Evolutionary conservation across 2,888 invertebrate genomes (phyloP).

Genomic region (Lepidochrysops patricia): DNA sequence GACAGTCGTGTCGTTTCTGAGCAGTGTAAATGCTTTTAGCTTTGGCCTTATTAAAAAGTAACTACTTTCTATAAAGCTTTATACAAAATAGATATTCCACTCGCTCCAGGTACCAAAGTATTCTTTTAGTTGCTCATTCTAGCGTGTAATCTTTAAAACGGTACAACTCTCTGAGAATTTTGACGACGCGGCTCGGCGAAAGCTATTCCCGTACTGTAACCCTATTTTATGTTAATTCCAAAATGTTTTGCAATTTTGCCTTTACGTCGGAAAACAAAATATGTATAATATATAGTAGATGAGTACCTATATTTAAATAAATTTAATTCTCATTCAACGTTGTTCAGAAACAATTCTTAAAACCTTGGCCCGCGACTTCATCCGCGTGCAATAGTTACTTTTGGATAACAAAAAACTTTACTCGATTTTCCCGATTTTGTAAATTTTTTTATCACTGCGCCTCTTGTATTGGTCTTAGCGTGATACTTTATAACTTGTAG

Average conservation of each 20-base stretch:
- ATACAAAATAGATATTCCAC: neutral
- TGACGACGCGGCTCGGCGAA: neutral
- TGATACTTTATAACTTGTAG: too few relatives aligned
- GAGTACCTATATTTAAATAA: too few relatives aligned
- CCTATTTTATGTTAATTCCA: conserved; percentile 1
- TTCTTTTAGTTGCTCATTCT: conserved; percentile 1
- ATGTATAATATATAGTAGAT: too few relatives aligned
- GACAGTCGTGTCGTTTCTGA: too few relatives aligned
- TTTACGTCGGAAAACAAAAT: neutral
- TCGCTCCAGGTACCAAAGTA: conserved; percentile 2
- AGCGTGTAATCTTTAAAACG: conserved; percentile 5
- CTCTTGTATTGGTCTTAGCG: too few relatives aligned
- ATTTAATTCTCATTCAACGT: too few relatives aligned
- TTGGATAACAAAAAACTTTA: too few relatives aligned
- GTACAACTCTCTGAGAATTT: neutral
- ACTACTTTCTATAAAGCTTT: neutral
- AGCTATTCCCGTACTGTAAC: neutral
- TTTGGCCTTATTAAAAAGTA: neutral
- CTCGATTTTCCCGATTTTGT: too few relatives aligned
- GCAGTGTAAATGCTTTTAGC: neutral
- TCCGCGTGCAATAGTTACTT: too few relatives aligned
- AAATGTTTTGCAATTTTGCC: neutral
- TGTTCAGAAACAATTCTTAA: too few relatives aligned
- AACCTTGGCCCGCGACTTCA: too few relatives aligned
- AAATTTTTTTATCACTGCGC: too few relatives aligned